Base-by-base conservation (phyloP, 2,113 vertebrate genomes). In the Paradoxurus hermaphroditus region DNA sequence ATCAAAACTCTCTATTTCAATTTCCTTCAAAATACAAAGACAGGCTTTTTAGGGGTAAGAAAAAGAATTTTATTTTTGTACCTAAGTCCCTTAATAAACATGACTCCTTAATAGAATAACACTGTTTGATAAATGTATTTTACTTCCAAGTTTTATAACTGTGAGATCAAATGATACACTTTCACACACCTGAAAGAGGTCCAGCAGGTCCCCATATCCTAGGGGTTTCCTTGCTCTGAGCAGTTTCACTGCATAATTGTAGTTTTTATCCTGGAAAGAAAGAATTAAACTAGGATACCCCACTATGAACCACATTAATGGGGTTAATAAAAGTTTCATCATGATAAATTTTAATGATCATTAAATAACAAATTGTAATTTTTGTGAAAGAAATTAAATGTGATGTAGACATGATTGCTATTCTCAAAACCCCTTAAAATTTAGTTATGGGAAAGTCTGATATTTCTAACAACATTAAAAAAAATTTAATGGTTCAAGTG, bases 201-300 rank as follows among this genome's bases (percentile, higher is more conserved):
- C 92, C 86, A 90, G 85, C 78, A 97, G 79, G 91, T 96, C 95
- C 97, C 96, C 91, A 97, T 95, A 92, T 86, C 95, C 84, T 92
- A 96, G 82, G 95, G 95, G 95, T 94, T 96, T 98, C 95, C 90
- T 96, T 94, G 92, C 86, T 98, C 62, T 96, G 94, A 94, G 92
- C 70, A 97, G 92, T 96, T 96, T 94, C 94, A 97, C 82, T 96
- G 92, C 86, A 91, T 94, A 96, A 95, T 34, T 97, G 75, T 83
- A 97, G 86, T 95, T 97, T 95, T 96, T 97, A 97, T 95, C 95
- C 95, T 96, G 94, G 77, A 95, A 97, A 93, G 90, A 97, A 95
- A 96, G 53, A 96, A 97, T 96, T 96, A 93, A 93, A 95, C 95
- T 95, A 98, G 95, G 97, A 96, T 96, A 96, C 92, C 92, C 94